These are phyloP conservation scores for Tetranychus truncatus DNA, from an alignment of 2,888 invertebrate genomes.

Conservation along the genomic window DNA sequence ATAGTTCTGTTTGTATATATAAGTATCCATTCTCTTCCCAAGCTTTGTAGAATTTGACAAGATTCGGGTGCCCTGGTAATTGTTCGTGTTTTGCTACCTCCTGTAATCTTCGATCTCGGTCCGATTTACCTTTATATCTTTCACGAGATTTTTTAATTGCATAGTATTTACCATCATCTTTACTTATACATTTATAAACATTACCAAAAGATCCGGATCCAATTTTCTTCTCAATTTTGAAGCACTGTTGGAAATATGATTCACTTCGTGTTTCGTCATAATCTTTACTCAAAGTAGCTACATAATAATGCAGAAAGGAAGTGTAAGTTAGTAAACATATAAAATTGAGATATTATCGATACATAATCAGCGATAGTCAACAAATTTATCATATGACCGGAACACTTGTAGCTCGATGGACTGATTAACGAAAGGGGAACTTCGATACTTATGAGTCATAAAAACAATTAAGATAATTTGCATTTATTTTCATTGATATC, in stretches of 20 bases:
- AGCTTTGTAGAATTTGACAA: conserved; percentile 46
- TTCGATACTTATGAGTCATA: too few species aligned
- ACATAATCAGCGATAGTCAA: too few species aligned
- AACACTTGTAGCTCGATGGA: too few species aligned
- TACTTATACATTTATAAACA: conserved; percentile 46
- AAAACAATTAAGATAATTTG: too few species aligned
- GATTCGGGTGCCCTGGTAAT: conserved; percentile 47
- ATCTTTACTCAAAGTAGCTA: conserved; percentile 19
- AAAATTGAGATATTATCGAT: neutral
- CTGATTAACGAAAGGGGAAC: too few species aligned
- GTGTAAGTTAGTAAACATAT: neutral
- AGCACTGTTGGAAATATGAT: conserved; percentile 49
- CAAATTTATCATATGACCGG: too few species aligned
- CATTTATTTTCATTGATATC: too few species aligned
- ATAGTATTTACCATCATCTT: conserved; percentile 46
- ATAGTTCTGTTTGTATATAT: conserved; percentile 52
- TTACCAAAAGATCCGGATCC: conserved; percentile 59
- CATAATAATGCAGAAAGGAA: neutral
- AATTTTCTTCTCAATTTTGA: conserved; percentile 42
- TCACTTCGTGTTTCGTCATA: conserved; percentile 29
- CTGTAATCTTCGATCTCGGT: conserved; percentile 41
- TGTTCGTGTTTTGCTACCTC: conserved; percentile 51
- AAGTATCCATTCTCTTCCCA: conserved; percentile 53
- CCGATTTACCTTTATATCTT: conserved; percentile 41
- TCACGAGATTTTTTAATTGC: conserved; percentile 51